Percentiles rank a stretch among this genome's conserved stretches.
Conservation (phyloP, 2,113 vertebrate species). For the Myotis davidii region DNA sequence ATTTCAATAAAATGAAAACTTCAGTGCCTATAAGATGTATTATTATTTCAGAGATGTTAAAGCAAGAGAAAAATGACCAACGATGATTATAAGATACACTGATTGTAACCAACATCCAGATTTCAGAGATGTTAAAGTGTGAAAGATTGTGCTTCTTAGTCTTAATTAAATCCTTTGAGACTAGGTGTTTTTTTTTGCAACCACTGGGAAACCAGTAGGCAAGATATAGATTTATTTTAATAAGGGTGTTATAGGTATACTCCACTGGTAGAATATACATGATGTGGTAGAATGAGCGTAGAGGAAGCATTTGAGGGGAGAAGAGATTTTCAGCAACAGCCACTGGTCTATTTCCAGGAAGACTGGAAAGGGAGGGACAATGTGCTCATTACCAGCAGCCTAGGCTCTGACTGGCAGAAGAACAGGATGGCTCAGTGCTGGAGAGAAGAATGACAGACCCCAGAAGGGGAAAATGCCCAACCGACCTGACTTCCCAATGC, state of each 20-base stretch:
- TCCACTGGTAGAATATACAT: not conserved
- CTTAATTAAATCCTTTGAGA: not conserved
- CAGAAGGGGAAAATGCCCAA: not conserved
- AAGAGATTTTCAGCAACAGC: not conserved
- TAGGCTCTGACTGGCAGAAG: not conserved
- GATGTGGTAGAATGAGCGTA: not conserved
- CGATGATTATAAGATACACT: not conserved
- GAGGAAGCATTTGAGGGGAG: not conserved
- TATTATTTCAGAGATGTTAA: not conserved
- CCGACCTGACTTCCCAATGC: not conserved
- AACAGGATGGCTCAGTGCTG: not conserved
- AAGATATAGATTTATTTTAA: not conserved
- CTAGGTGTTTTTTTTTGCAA: not conserved
- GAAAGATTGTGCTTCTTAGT: not conserved
- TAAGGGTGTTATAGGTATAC: not conserved
- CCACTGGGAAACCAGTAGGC: not conserved
- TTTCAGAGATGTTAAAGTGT: not conserved
- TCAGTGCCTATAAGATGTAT: not conserved
- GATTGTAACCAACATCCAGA: not conserved
- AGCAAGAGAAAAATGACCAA: not conserved
- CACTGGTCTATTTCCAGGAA: not conserved
- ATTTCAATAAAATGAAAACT: not conserved
- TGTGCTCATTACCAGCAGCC: not conserved
- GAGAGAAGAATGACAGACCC: not conserved
- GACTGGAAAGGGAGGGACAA: not conserved